Base-by-base conservation (phyloP, 2,888 invertebrate species). In the Caenorhabditis sp. region DNA sequence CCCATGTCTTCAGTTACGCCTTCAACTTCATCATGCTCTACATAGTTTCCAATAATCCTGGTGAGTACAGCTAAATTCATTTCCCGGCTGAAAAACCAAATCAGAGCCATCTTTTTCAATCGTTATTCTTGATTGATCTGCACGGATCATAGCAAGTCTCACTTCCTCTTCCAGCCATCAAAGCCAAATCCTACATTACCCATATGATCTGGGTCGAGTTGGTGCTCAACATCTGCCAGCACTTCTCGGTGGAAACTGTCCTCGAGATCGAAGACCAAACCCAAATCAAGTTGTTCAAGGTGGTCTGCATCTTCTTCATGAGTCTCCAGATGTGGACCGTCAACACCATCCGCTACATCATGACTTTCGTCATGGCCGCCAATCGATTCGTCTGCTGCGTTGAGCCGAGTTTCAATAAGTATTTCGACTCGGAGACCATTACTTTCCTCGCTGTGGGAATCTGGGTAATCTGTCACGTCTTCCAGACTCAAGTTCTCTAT, bases 271-370 rank as follows among this genome's bases (percentile, higher is more conserved):
- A 74, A 11, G 65, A 74, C 24, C 58, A 74, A 18, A 58, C 65
- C 5, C 18, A 35, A 2, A n/a, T 74, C 6, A 28, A 40, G 24
- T 13, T 65, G 15, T 24, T 72, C 56, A 64, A 64, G 50, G n/a
- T 40, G 37, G 65, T 65, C 11, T 65, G 58, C 47, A 65, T 74
- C 20, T 35, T 74, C 50, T 74, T 74, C 51, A 74, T 74, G 74
- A 74, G 51, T 20, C 58, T 74, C 28, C 74, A 74, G 51, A 74
- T 74, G 74, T 74, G 74, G 74, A 74, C 74, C 8, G 74, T 74
- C 22, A 74, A 65, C 50, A 74, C 74, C 8, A 65, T 74, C 28
- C 65, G 74, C 50, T 74, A 74, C 26, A 18, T 60, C 4, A 55
- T 74, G 58, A 74, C 74, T n/a, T 74, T 74, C 28, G 44, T 74